Percentiles rank a stretch among this genome's conserved stretches.
Conservation (phyloP, 2,113 vertebrate genomes). For the Tragelaphus strepsiceros region DNA sequence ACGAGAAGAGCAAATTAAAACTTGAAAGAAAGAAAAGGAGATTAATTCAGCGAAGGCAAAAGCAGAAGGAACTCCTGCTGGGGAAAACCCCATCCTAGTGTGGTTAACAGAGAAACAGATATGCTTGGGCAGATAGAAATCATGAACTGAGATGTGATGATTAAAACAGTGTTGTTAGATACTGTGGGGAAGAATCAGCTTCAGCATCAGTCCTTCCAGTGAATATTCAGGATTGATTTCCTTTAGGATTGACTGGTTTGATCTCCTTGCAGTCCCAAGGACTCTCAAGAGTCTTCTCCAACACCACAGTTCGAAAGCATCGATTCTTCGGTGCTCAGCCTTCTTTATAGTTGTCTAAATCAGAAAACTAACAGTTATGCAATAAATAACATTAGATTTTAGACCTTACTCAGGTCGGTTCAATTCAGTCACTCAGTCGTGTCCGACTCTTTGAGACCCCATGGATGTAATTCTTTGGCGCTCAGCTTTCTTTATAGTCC, state of each 20-base stretch:
- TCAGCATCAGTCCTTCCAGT: not conserved
- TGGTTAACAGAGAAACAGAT: not conserved
- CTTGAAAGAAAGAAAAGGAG: not conserved
- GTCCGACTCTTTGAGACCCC: not conserved
- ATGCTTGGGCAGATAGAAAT: not conserved
- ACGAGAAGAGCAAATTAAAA: not conserved
- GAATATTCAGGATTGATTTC: not conserved
- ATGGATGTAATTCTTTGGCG: not conserved
- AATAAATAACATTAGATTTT: not conserved
- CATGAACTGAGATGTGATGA: not conserved
- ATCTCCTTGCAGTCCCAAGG: not conserved
- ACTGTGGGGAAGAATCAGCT: not conserved
- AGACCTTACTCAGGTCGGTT: not conserved
- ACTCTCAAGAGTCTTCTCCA: not conserved
- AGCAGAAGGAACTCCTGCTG: not conserved
- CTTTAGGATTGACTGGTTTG: not conserved
- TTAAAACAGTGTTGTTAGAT: constrained; percentile 9
- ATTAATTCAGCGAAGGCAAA: not conserved
- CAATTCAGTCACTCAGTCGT: not conserved
- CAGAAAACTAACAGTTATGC: not conserved
- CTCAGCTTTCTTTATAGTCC: not conserved
- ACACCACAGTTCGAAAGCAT: not conserved
- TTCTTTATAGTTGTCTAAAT: not conserved
- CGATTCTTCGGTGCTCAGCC: not conserved
- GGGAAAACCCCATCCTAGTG: not conserved